Percentiles rank a stretch among this genome's conserved stretches.
These are phyloP conservation scores for Catharus bicknelli DNA, from an alignment of 2,113 vertebrate species.

Conservation along the genomic window DNA sequence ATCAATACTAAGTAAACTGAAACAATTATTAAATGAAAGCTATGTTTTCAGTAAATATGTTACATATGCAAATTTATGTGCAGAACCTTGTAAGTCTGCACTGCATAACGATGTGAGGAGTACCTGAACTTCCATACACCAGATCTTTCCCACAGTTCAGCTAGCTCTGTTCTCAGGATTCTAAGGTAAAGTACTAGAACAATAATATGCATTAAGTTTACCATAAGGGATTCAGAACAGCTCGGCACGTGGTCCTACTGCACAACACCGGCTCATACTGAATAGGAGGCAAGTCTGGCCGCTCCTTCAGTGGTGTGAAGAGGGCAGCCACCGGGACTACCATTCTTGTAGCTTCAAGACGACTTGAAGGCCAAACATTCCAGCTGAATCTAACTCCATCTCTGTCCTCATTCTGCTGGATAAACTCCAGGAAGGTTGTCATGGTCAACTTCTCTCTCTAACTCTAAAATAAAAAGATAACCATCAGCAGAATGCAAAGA, in stretches of 20 bases:
- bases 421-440: conserved; percentile 97
- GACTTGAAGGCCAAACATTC: conserved; percentile 98
- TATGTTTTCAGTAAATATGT: background rate
- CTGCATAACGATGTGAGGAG: background rate
- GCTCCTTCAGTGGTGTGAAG: conserved; percentile 89
- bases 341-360: conserved; percentile 96
- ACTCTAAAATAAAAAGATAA: conserved; percentile 36
- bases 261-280: conserved; percentile 96
- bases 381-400: conserved; percentile 97
- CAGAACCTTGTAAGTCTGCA: background rate
- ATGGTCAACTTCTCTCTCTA: conserved; percentile 72
- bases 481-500: background rate
- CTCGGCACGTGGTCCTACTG: conserved; percentile 93
- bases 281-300: conserved; percentile 93
- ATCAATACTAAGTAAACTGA: background rate
- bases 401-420: conserved; percentile 95
- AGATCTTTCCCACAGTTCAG: background rate
- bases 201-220: conserved; percentile 37
- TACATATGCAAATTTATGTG: background rate
- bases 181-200: background rate
- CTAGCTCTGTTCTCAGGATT: background rate
- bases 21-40: background rate
- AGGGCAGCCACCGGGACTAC: conserved; percentile 92
- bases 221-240: conserved; percentile 97
- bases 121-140: background rate